Conservation (phyloP, 2,888 invertebrate genomes). For the Synergus laeviventris region DNA sequence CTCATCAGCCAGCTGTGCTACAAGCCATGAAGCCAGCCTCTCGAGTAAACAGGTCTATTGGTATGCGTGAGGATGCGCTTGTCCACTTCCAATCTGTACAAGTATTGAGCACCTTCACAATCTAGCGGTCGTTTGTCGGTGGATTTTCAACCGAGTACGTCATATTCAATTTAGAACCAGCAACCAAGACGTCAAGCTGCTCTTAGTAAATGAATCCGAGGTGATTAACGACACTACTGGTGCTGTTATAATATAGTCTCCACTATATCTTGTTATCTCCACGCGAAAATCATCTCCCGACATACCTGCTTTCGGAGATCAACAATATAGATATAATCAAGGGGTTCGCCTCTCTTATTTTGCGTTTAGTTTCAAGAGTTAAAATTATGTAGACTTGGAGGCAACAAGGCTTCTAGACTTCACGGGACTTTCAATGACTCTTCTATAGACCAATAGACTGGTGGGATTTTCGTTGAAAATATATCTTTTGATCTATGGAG, state of each 20-base stretch:
- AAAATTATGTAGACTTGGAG: neutral
- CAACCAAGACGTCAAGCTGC: conserved; percentile 39
- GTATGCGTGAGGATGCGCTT: conserved; percentile 43
- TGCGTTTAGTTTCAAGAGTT: conserved; percentile 1
- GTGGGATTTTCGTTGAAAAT: neutral
- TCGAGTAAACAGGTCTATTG: conserved; percentile 53
- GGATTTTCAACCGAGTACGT: conserved; percentile 35
- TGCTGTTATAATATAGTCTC: conserved; percentile 27
- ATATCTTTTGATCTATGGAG: neutral
- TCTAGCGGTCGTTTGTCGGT: conserved; percentile 39
- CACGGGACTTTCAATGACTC: neutral
- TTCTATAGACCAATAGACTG: neutral
- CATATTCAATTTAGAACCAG: conserved; percentile 40
- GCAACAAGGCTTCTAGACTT: neutral
- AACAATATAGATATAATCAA: conserved; percentile 32
- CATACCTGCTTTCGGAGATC: conserved; percentile 29
- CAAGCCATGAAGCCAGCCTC: conserved; percentile 45
- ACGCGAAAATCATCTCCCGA: conserved; percentile 30
- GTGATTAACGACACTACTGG: conserved; percentile 36
- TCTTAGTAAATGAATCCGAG: conserved; percentile 32
- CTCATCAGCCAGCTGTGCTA: conserved; percentile 61
- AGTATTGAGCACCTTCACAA: conserved; percentile 37
- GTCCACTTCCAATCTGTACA: conserved; percentile 15
- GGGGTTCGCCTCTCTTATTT: neutral
- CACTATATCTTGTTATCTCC: conserved; percentile 13